phyloP scores from a whole-genome alignment of 2,888 invertebrate species.

The Aspidapion aeneum region DNA sequence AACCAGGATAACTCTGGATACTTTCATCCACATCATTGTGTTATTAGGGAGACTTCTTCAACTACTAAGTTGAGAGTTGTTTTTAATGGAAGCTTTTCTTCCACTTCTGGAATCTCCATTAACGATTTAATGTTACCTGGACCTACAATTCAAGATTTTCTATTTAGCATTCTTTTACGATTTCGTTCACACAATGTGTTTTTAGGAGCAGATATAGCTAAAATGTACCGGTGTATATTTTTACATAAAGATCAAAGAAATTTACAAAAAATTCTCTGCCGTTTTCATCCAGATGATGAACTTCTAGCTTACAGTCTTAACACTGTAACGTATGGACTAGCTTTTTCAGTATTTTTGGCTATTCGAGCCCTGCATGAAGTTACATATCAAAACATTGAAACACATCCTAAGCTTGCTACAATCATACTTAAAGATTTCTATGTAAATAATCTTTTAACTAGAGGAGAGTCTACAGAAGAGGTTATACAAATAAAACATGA shows the following conservation, averaged over 20 bases:
- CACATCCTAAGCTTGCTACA: conserved; percentile 3
- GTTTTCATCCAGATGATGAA: conserved; percentile 2
- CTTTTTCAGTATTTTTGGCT: conserved; percentile 21
- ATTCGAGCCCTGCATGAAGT: conserved; percentile 15
- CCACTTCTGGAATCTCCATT: conserved; percentile 7
- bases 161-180: conserved; percentile 19
- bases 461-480: conserved; percentile 4
- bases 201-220: conserved; percentile 22
- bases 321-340: conserved; percentile 24
- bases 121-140: conserved; percentile 17
- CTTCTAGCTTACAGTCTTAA: conserved; percentile 18
- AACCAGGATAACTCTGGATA: conserved; percentile 4
- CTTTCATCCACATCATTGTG: conserved; percentile 17
- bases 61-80: conserved; percentile 8
- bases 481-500: conserved; percentile 2
- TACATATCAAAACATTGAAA: conserved; percentile 4
- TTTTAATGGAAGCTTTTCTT: conserved; percentile 10
- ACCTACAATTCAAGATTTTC: conserved; percentile 22
- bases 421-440: conserved; percentile 20
- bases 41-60: conserved; percentile 6
- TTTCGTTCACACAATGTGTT: conserved; percentile 23
- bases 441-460: conserved; percentile 15
- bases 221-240: conserved; percentile 29
- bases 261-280: too few species aligned
- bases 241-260: too few species aligned